Evolutionary conservation across 2,888 invertebrate species (phyloP).

Genomic region (Hemistola chrysoprasaria): DNA sequence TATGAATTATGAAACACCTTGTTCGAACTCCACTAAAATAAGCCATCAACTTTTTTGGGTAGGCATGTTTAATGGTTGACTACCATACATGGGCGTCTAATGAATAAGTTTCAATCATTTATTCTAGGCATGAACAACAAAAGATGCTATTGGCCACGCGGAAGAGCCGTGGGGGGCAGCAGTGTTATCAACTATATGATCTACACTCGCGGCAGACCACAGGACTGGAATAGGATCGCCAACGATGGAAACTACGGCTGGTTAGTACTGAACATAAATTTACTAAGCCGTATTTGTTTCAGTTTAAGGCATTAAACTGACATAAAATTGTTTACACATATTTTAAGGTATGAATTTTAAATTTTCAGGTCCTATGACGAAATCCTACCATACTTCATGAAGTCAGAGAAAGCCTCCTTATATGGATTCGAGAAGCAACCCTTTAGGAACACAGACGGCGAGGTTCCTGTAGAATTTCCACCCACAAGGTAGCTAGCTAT

Average conservation of each 20-base stretch:
- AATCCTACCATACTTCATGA: conserved; percentile 82
- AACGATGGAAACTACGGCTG: conserved; percentile 87
- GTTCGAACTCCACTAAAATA: background rate
- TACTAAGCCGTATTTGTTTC: too few relatives aligned
- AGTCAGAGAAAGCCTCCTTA: conserved; percentile 81
- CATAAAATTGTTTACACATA: too few relatives aligned
- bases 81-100: conserved; percentile 3
- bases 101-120: conserved; percentile 2
- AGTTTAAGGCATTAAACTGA: too few relatives aligned
- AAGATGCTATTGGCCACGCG: conserved; percentile 76
- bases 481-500: conserved; percentile 60
- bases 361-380: conserved; percentile 82
- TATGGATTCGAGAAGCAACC: conserved; percentile 68
- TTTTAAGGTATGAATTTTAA: too few relatives aligned
- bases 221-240: conserved; percentile 88
- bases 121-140: conserved; percentile 58
- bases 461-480: conserved; percentile 83
- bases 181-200: conserved; percentile 86
- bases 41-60: conserved; percentile 1
- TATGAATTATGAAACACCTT: too few relatives aligned
- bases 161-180: conserved; percentile 82
- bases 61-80: conserved; percentile 1
- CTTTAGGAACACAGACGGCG: conserved; percentile 84
- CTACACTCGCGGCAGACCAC: conserved; percentile 87
- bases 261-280: too few relatives aligned